A percentile compares a stretch with the other conserved stretches of the same genome.
Conservation (phyloP, 2,888 invertebrate species). For the Cremastobaeus sp. region DNA sequence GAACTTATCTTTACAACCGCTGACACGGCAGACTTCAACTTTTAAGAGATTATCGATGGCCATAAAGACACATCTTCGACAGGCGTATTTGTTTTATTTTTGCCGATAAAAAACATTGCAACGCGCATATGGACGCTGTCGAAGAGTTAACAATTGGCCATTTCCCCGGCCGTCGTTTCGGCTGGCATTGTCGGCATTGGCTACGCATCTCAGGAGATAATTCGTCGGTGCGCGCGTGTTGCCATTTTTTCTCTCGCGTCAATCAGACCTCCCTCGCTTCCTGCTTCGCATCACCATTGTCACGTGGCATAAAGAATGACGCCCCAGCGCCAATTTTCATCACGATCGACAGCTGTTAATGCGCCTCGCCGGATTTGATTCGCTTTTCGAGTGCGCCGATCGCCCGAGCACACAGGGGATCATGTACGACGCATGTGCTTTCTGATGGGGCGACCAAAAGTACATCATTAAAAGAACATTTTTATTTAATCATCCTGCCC, state of each 20-base stretch:
- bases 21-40: slow-evolving; percentile 14
- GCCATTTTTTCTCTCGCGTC: slow-evolving; percentile 17
- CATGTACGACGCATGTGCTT: neutral
- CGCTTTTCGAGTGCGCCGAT: slow-evolving; percentile 39
- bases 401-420: slow-evolving; percentile 29
- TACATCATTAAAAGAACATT: slow-evolving; percentile 49
- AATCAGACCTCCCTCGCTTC: slow-evolving; percentile 39
- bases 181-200: slow-evolving; percentile 12
- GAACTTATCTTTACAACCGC: slow-evolving; percentile 26
- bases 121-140: no score
- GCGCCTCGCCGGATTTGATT: slow-evolving; percentile 70
- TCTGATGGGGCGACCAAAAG: slow-evolving; percentile 35
- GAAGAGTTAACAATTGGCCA: neutral
- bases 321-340: slow-evolving; percentile 65
- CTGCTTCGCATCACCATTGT: slow-evolving; percentile 25
- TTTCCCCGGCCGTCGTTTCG: neutral
- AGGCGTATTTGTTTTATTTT: no score
- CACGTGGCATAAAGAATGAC: slow-evolving; percentile 44
- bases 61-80: no score
- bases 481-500: slow-evolving; percentile 29
- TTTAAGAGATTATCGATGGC: slow-evolving; percentile 13
- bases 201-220: slow-evolving; percentile 6
- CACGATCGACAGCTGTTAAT: slow-evolving; percentile 73
- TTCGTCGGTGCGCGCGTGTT: slow-evolving; percentile 16
- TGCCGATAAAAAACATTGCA: no score